These are phyloP conservation scores for Dryobotodes eremita DNA, from an alignment of 2,888 invertebrate genomes.

Conservation along the genomic window DNA sequence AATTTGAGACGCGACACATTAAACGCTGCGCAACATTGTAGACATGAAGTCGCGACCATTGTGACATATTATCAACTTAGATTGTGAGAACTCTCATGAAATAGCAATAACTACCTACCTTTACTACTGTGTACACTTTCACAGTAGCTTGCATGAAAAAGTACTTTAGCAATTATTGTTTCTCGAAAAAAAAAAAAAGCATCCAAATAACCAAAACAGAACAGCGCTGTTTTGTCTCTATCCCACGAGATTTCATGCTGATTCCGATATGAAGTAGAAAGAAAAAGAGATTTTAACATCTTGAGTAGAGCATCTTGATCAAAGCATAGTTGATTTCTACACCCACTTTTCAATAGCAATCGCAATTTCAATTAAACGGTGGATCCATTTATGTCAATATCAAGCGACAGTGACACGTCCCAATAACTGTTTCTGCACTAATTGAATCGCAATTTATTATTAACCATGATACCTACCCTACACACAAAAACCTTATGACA, in stretches of 20 bases:
- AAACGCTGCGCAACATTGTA: constrained; percentile 13
- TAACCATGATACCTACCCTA: not conserved
- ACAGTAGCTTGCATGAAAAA: not conserved
- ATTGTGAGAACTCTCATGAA: constrained; percentile 14
- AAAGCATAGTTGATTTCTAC: not conserved
- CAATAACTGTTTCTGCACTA: constrained; percentile 28
- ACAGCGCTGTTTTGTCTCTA: not conserved
- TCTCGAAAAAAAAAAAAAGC: not conserved
- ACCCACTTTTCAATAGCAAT: constrained; percentile 6
- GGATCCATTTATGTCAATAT: constrained; percentile 8
- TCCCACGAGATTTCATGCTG: not conserved
- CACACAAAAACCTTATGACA: not conserved
- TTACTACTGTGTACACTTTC: constrained; percentile 3
- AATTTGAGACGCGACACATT: constrained; percentile 29
- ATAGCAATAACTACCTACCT: not conserved
- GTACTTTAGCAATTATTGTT: not conserved
- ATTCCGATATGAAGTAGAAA: not conserved
- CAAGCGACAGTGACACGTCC: not conserved
- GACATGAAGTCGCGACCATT: constrained; percentile 8
- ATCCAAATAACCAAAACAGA: not conserved
- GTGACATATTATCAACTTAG: constrained; percentile 9
- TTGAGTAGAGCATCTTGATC: not conserved
- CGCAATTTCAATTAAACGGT: constrained; percentile 21
- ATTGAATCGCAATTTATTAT: constrained; percentile 21
- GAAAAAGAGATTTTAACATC: not conserved